Evolutionary conservation across 2,113 vertebrate species (phyloP).

Genomic region (Oncorhynchus clarkii): DNA sequence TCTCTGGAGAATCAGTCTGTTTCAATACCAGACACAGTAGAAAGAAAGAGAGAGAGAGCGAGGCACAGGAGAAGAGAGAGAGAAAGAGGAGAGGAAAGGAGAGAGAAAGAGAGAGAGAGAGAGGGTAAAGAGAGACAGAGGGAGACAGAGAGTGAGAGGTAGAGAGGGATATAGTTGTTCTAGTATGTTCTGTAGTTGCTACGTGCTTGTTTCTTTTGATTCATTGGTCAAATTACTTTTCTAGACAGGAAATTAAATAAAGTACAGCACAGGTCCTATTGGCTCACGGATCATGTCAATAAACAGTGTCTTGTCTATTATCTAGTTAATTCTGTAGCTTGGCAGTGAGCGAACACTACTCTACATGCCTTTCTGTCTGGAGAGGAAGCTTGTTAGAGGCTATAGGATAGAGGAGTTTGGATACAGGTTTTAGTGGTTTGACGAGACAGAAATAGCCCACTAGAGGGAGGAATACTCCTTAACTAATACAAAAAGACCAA

Average conservation of each 20-base stretch:
- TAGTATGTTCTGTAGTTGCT: background rate
- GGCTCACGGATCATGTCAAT: background rate
- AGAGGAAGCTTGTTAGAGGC: conserved; percentile 4
- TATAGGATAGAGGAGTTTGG: conserved; percentile 28
- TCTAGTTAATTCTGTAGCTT: too few species aligned
- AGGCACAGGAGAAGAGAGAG: too few species aligned
- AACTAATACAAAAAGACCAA: conserved; percentile 4
- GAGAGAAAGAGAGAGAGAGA: too few species aligned
- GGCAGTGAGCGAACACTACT: too few species aligned
- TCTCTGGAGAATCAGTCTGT: background rate
- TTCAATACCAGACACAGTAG: conserved; percentile 10
- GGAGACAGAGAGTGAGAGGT: conserved; percentile 1
- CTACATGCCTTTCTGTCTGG: background rate
- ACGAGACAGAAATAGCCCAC: conserved; percentile 10
- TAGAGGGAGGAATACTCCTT: conserved; percentile 27
- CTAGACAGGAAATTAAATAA: conserved; percentile 25
- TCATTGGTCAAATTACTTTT: conserved; percentile 20
- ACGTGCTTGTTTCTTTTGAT: conserved; percentile 1
- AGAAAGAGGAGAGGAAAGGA: too few species aligned
- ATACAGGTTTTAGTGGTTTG: conserved; percentile 7
- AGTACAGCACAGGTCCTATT: conserved; percentile 5
- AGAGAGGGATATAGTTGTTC: background rate
- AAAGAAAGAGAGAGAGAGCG: too few species aligned
- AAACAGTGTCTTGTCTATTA: too few species aligned
- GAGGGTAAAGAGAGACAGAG: too few species aligned